Evolutionary conservation across 37 sponge, comb jelly and placozoan species (phyloP), one percentile per base, ranked within the genome.

Genomic region (Aplysina aerophoba): DNA sequence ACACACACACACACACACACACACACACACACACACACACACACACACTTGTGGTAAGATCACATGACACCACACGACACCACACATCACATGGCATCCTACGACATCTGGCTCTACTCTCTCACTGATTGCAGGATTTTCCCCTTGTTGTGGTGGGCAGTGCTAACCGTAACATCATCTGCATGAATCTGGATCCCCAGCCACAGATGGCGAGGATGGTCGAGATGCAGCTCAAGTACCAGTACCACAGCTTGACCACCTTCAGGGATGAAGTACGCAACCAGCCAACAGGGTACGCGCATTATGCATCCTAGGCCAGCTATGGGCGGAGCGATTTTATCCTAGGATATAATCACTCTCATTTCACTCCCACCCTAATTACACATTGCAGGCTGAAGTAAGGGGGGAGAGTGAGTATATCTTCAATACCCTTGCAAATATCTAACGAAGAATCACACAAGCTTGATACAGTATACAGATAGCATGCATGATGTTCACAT

Each of bases 201-300:
- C 96, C 96, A 11, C 74, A 73, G 74, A 38, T 73, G 74, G 74
- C 74, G 12, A 53, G 94, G 92, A 95, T 67, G 83, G 89, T 93
- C 57, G 98, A 97, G 34, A 88, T 91, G 39, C 98, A 96, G 0
- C 86, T 97, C 68, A 93, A 95, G 75, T 97, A 91, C 84, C 98
- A 97, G 88, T 91, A 93, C 86, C 80, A 94, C 34, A 91, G 94
- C 81, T 60, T 96, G n/a, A 57, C 87, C 81, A 97, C 93, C 54
- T 97, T 95, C 73, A 95, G 83, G 37, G 96, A 95, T 79, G 95
- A 97, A 84, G 89, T 93, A 79, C 63, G 81, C 15, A 83, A 85
- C 38, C 92, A 89, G 35, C 98, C 98, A 20, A 88, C 94, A 13
- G 98, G 98, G 28, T 97, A 93, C 90, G 95, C 95, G n/a, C n/a